Evolutionary conservation across 2,888 invertebrate species (phyloP).

Genomic region (Ptychoptera contaminata): DNA sequence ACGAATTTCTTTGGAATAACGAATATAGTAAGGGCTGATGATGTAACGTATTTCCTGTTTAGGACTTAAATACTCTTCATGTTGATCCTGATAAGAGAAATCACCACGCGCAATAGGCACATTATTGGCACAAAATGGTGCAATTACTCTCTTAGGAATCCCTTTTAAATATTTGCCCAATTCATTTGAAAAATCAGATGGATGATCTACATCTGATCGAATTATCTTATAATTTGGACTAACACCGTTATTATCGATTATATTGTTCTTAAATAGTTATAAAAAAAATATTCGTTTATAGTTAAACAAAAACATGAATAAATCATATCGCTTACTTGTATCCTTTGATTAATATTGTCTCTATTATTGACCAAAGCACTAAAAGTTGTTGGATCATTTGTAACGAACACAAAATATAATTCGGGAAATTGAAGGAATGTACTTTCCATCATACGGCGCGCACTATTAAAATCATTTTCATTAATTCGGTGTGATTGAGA

Average conservation of each 20-base stretch:
- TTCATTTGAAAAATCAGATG: slow-evolving; percentile 14
- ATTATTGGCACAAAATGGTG: slow-evolving; percentile 18
- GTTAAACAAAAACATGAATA: background rate
- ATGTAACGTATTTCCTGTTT: slow-evolving; percentile 35
- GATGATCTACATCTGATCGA: background rate
- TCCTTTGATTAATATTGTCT: background rate
- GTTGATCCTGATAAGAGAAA: slow-evolving; percentile 22
- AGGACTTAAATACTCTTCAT: slow-evolving; percentile 44
- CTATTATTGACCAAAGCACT: slow-evolving; percentile 23
- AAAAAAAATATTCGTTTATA: background rate
- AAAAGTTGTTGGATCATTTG: slow-evolving; percentile 31
- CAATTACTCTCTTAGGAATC: slow-evolving; percentile 22
- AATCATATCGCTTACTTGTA: background rate
- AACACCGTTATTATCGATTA: slow-evolving; percentile 2
- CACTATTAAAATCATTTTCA: slow-evolving; percentile 12
- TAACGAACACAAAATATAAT: slow-evolving; percentile 37
- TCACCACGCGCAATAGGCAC: background rate
- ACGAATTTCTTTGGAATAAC: slow-evolving; percentile 16
- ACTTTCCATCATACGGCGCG: slow-evolving; percentile 10
- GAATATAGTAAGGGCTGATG: slow-evolving; percentile 34
- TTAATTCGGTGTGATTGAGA: slow-evolving; percentile 33
- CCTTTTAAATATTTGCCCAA: slow-evolving; percentile 18
- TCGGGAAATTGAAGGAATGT: slow-evolving; percentile 23
- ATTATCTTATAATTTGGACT: slow-evolving; percentile 2
- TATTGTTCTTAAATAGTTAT: too few relatives aligned